Evolutionary conservation across 2,888 invertebrate genomes (phyloP).

Genomic region (Tortricodes alternella): DNA sequence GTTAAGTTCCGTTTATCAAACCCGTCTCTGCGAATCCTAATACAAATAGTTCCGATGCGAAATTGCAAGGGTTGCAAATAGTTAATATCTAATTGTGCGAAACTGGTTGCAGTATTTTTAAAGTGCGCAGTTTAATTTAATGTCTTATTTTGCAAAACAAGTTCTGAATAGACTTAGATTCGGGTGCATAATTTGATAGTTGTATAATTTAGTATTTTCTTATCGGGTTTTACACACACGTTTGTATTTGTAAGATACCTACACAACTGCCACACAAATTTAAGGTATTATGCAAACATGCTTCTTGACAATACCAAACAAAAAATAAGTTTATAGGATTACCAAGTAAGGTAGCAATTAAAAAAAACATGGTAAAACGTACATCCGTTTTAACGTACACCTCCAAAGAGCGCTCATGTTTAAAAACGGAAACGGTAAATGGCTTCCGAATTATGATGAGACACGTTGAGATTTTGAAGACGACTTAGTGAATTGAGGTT

Average conservation of each 20-base stretch:
- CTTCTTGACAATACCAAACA: no score
- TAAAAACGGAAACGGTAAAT: constrained; percentile 53
- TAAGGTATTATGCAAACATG: background rate
- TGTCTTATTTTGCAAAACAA: constrained; percentile 43
- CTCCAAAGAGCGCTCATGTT: constrained; percentile 12
- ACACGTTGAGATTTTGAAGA: constrained; percentile 50
- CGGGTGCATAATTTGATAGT: constrained; percentile 11
- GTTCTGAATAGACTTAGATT: constrained; percentile 16
- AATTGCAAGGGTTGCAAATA: constrained; percentile 79
- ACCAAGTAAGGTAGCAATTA: constrained; percentile 1
- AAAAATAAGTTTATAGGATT: background rate
- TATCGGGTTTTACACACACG: background rate
- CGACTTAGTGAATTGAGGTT: constrained; percentile 39
- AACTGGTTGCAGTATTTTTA: constrained; percentile 59
- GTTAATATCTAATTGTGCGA: constrained; percentile 66
- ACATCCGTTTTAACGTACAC: constrained; percentile 27
- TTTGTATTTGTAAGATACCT: no score
- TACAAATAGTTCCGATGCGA: constrained; percentile 52
- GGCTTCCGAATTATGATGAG: constrained; percentile 44
- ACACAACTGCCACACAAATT: no score
- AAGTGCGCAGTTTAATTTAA: constrained; percentile 40
- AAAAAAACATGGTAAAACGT: background rate
- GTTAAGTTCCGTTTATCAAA: constrained; percentile 78
- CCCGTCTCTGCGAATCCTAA: constrained; percentile 66
- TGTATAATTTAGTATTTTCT: background rate